Conservation (phyloP, 2,888 invertebrate species). For the Orthosia incerta region DNA sequence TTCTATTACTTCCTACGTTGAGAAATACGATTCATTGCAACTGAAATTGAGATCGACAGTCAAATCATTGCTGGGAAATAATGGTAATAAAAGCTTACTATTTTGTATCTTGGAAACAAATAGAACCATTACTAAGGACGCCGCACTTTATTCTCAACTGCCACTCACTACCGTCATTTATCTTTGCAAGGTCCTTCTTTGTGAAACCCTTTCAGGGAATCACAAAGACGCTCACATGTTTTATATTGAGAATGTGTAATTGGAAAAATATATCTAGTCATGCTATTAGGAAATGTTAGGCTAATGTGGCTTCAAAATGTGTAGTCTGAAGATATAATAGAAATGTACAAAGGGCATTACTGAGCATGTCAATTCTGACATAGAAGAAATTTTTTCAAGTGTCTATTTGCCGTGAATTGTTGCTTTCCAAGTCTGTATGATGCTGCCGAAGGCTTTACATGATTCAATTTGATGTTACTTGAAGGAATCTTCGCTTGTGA, state of each 20-base stretch:
- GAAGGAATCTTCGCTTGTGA: too few relatives aligned
- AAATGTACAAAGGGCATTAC: not conserved
- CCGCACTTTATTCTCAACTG: constrained; percentile 34
- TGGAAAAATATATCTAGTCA: constrained; percentile 33
- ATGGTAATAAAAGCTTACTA: not conserved
- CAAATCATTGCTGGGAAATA: not conserved
- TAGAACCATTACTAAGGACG: constrained; percentile 17
- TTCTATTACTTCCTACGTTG: too few relatives aligned
- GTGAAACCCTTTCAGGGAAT: constrained; percentile 43
- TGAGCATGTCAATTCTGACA: not conserved
- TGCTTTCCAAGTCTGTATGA: not conserved
- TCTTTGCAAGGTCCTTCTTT: constrained; percentile 33
- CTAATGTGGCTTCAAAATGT: not conserved
- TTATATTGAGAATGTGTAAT: constrained; percentile 47
- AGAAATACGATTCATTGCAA: not conserved
- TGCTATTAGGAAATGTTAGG: constrained; percentile 14
- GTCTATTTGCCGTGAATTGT: not conserved
- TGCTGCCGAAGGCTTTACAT: not conserved
- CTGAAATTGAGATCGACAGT: not conserved
- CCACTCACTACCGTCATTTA: constrained; percentile 47
- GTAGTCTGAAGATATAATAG: too few relatives aligned
- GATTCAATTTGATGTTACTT: too few relatives aligned
- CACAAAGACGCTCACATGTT: constrained; percentile 38
- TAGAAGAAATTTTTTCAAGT: not conserved
- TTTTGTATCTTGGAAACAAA: constrained; percentile 10